phyloP scores from a whole-genome alignment of 2,113 vertebrate genomes.

The Sitta europaea region DNA sequence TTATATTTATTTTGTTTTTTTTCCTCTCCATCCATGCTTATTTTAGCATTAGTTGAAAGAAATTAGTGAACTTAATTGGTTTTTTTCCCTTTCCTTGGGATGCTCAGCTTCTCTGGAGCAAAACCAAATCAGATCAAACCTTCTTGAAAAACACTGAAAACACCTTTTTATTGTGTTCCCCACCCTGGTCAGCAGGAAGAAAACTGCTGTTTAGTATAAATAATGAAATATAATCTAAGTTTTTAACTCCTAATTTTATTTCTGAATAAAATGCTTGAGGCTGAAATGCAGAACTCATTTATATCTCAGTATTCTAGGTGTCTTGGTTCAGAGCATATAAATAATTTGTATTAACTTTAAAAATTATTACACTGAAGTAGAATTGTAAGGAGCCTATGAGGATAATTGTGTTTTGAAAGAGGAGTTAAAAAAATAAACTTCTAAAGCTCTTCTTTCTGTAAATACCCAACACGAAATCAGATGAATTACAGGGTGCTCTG shows the following conservation, averaged over 20 bases:
- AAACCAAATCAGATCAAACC: not conserved
- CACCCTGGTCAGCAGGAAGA: not conserved
- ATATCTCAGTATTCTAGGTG: not conserved
- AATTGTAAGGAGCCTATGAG: not conserved
- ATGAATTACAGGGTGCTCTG: not conserved
- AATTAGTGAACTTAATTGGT: not conserved
- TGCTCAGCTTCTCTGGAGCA: not conserved
- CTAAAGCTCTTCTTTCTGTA: not conserved
- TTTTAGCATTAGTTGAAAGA: not conserved
- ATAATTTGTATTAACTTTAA: not conserved
- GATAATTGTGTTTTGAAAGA: not conserved
- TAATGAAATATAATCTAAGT: not conserved
- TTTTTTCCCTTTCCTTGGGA: not conserved
- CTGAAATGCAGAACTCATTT: not conserved
- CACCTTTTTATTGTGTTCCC: fast-evolving
- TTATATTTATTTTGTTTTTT: not conserved
- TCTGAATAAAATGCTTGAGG: not conserved
- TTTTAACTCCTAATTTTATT: not conserved
- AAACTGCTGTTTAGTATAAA: not conserved
- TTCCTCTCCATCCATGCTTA: not conserved
- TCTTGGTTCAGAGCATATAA: not conserved
- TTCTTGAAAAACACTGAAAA: not conserved
- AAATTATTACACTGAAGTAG: not conserved
- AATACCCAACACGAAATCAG: not conserved
- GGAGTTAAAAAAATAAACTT: not conserved